These are phyloP conservation scores for Gadopsis bispinosus DNA, from an alignment of 2,797 vertebrate species.

Conservation along the genomic window DNA sequence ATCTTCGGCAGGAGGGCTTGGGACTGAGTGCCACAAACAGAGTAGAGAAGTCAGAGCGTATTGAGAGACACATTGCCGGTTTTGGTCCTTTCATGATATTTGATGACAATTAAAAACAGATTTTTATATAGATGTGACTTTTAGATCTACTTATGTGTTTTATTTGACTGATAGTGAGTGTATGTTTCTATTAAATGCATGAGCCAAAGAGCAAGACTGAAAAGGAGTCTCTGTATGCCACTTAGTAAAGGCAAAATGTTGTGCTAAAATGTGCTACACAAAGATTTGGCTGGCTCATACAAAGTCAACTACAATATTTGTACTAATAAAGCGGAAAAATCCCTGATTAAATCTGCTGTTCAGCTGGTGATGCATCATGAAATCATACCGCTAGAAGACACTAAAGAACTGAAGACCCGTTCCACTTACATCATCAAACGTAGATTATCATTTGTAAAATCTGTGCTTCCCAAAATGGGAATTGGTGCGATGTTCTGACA, in stretches of 20 bases:
- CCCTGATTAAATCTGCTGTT: neutral
- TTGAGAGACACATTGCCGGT: neutral
- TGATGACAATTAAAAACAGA: neutral
- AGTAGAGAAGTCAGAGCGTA: neutral
- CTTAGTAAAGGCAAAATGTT: neutral
- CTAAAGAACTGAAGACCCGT: neutral
- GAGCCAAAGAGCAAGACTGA: neutral
- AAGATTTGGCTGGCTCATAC: neutral
- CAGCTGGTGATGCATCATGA: neutral
- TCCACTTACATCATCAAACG: neutral
- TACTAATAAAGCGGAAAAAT: neutral
- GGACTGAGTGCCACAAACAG: neutral
- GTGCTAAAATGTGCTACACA: neutral
- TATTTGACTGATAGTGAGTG: neutral
- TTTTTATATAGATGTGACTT: neutral
- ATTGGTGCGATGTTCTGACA: slow-evolving; percentile 41
- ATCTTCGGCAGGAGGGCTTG: neutral
- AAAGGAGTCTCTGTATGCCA: neutral
- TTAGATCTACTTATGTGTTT: neutral
- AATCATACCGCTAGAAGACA: neutral
- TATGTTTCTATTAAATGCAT: slow-evolving; percentile 1
- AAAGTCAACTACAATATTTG: neutral
- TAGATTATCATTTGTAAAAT: slow-evolving; percentile 22
- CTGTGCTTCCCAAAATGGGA: slow-evolving; percentile 9
- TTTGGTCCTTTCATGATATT: neutral